A percentile compares a stretch with the other conserved stretches of the same genome.
Evolutionary conservation across 2,797 vertebrate genomes (phyloP).

Genomic region (Chlorospingus flavigularis): DNA sequence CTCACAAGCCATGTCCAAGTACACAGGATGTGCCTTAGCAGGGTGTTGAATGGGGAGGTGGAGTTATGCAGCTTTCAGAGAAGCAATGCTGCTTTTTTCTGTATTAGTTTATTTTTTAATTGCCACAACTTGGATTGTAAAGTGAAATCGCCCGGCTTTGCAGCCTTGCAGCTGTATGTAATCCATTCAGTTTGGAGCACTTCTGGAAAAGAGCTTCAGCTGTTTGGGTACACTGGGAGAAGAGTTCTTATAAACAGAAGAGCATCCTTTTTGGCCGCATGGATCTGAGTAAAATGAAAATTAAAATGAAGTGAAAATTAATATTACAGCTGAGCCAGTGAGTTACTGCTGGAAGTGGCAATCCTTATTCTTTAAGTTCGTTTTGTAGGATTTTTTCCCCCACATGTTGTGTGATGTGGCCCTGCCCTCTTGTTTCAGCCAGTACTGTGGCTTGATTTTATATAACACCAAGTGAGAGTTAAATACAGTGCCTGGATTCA

Average conservation of each 20-base stretch:
- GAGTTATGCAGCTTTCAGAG: background rate
- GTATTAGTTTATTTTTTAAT: background rate
- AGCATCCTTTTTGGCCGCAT: background rate
- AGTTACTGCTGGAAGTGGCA: background rate
- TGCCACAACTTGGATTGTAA: background rate
- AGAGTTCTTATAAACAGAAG: background rate
- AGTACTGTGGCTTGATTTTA: background rate
- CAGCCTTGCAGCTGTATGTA: background rate
- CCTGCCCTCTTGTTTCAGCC: background rate
- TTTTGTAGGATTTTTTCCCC: background rate
- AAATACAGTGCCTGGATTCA: background rate
- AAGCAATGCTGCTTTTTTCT: background rate
- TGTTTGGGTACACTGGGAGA: background rate
- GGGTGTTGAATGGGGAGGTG: background rate
- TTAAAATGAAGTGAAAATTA: background rate
- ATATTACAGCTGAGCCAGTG: background rate
- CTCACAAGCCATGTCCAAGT: fast-evolving
- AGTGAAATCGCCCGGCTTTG: background rate
- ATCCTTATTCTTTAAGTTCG: background rate
- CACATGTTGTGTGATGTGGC: background rate
- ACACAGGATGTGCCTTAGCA: background rate
- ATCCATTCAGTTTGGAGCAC: background rate
- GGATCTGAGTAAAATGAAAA: background rate
- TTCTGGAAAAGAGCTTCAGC: background rate
- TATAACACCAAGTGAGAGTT: background rate